Conservation (phyloP, 2,113 vertebrate genomes). For the Stigmatopora argus region DNA sequence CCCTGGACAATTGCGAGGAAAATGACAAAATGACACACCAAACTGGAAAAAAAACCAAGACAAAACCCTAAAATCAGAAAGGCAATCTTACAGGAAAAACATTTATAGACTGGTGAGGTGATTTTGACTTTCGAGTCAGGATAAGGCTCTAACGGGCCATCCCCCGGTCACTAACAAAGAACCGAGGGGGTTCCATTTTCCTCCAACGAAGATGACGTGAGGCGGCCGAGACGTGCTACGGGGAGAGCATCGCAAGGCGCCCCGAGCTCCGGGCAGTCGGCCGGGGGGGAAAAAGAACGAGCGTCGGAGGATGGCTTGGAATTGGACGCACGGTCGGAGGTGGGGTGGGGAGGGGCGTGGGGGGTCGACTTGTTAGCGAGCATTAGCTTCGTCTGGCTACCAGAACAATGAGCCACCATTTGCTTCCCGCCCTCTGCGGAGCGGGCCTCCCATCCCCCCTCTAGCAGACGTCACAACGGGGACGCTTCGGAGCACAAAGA, state of each 20-base stretch:
- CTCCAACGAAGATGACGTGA: background rate
- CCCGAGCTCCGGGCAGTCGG: fast-evolving
- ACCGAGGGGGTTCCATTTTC: constrained; percentile 42
- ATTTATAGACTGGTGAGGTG: background rate
- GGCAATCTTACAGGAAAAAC: background rate
- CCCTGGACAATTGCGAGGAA: background rate
- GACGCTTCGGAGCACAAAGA: background rate
- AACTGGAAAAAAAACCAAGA: background rate
- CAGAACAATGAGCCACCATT: constrained; percentile 72
- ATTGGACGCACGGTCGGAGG: background rate
- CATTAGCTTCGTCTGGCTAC: constrained; percentile 53
- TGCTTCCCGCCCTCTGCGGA: constrained; percentile 70
- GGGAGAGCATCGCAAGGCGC: background rate
- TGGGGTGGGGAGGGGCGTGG: too few relatives aligned
- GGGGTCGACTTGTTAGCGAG: constrained; percentile 3
- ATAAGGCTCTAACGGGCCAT: background rate
- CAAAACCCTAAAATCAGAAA: background rate
- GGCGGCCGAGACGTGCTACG: background rate
- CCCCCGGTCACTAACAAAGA: constrained; percentile 42
- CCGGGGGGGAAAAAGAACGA: background rate
- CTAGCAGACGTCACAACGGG: constrained; percentile 9
- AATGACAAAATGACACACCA: background rate
- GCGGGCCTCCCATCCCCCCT: constrained; percentile 45
- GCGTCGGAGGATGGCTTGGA: background rate
- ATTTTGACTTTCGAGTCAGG: background rate